phyloP scores from a whole-genome alignment of 2,888 invertebrate species.

The Caenorhabditis macrosperma region DNA sequence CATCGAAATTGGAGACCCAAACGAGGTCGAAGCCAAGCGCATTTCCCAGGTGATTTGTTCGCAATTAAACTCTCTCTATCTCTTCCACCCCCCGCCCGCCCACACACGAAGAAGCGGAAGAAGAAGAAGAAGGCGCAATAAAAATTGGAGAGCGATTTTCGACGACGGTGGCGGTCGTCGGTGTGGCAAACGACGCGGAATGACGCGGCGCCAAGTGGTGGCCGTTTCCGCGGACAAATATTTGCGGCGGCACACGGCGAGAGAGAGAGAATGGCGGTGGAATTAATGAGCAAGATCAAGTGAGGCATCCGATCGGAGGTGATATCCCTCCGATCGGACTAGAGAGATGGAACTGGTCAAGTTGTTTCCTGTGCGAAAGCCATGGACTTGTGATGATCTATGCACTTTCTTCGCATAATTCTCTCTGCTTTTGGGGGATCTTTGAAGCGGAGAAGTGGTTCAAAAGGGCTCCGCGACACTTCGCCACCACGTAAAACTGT shows the following conservation, averaged over 20 bases:
- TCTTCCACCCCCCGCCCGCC: no score
- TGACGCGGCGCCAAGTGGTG: constrained; percentile 55
- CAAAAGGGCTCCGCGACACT: no score
- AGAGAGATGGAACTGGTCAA: background rate
- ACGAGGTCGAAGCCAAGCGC: constrained; percentile 6
- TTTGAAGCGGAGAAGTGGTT: no score
- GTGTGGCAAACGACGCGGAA: constrained; percentile 48
- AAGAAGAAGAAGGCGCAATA: constrained; percentile 8
- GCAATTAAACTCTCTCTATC: constrained; percentile 37
- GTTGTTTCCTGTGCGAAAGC: background rate
- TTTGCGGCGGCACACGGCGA: constrained; percentile 9
- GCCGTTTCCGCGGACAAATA: constrained; percentile 39
- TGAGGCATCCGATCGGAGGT: background rate
- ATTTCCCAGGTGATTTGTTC: constrained; percentile 44
- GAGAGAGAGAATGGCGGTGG: no score
- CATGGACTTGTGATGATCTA: background rate
- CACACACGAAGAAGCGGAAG: background rate
- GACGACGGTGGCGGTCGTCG: background rate
- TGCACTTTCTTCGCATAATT: no score
- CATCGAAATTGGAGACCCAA: constrained; percentile 9
- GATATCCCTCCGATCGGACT: background rate
- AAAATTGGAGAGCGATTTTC: constrained; percentile 46
- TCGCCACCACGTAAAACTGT: no score
- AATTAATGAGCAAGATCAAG: constrained; percentile 31
- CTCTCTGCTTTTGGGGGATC: no score